Evolutionary conservation across 1,140 invertebrate species (phyloP), one percentile per base, ranked within the genome.

Genomic region (Anastatus disparis): DNA sequence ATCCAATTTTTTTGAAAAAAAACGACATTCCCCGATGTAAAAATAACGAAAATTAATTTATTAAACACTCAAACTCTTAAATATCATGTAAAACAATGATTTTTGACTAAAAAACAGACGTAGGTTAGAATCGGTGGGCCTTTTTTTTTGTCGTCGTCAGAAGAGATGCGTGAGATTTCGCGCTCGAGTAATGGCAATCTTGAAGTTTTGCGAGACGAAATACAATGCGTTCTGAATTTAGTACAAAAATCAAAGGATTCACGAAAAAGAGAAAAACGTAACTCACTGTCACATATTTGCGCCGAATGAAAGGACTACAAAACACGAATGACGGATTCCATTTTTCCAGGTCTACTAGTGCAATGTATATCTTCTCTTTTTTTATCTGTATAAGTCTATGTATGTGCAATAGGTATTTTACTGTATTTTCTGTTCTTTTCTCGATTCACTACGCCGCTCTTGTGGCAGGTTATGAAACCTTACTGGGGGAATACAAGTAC

Each of bases 251-350:
- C 35, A 31, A 9, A 12, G 29, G 15, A 55, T 55, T 55, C 15
- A 44, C 1, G 20, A 55, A 29, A 58, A n/a, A 26, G 0, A 22
- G 31, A 13, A 55, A 59, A 29, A 46, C 4, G 12, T 1, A 62
- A 77, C 78, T 78, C 68, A 79, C 78, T 77, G 77, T 80, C 76
- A 80, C 79, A 80, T 80, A 80, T 79, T 80, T 79, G 71, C 40
- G 50, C 59, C 61, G 63, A 71, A 74, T 70, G 53, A 70, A 76
- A 74, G 69, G 53, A 72, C 74, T 71, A 72, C 61, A 78, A 79
- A 76, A 76, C 75, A 70, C 52, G 61, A 72, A 75, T 77, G 73
- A 78, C 71, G 74, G 71, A 69, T 69, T 69, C 56, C 66, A 69
- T 69, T 69, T 52, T 61, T 61, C 27, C 46, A 69, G 46, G 4